Evolutionary conservation across 2,113 vertebrate species (phyloP).

Genomic region (Recurvirostra avosetta): DNA sequence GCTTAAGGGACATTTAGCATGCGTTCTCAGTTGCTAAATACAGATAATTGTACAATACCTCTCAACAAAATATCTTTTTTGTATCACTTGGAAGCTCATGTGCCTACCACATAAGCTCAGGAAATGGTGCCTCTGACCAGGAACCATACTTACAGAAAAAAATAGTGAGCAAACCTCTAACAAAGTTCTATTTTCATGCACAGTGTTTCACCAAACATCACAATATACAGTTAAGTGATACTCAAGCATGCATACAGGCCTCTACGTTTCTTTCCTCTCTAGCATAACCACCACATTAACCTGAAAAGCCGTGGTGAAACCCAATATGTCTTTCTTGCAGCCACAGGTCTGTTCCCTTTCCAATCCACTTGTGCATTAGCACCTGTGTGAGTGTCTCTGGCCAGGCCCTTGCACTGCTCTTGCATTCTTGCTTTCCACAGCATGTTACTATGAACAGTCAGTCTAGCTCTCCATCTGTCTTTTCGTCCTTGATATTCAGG

Average conservation of each 20-base stretch:
- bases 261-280: not conserved
- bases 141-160: not conserved
- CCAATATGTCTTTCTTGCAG: not conserved
- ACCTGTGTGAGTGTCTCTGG: not conserved
- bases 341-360: not conserved
- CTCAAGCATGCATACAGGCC: not conserved
- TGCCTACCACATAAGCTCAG: not conserved
- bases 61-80: not conserved
- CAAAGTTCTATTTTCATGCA: not conserved
- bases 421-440: not conserved
- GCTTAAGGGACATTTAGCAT: not conserved
- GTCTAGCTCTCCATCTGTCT: not conserved
- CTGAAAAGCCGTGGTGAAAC: not conserved
- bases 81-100: not conserved
- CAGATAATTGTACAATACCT: not conserved
- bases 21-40: not conserved
- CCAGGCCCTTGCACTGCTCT: not conserved
- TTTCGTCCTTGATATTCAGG: not conserved
- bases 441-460: not conserved
- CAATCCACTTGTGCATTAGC: not conserved
- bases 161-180: rapidly evolving
- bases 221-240: not conserved
- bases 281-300: not conserved
- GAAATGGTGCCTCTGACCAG: not conserved
- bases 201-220: not conserved